A percentile compares a stretch with the other conserved stretches of the same genome.
These are phyloP conservation scores for Apodemus speciosus DNA, from an alignment of 2,113 vertebrate genomes.

Conservation along the genomic window DNA sequence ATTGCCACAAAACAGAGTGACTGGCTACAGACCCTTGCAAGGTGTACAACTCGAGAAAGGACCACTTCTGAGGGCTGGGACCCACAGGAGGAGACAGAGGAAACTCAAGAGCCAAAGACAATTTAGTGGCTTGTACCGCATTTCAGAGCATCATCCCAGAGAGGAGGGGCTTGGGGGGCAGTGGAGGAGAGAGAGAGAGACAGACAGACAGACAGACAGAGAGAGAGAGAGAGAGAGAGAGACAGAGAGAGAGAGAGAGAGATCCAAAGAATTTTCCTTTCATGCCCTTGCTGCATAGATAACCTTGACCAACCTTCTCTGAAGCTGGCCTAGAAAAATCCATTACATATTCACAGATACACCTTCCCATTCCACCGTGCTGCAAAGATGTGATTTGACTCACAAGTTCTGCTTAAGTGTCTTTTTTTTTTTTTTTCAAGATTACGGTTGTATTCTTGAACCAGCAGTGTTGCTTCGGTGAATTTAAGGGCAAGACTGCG, in stretches of 20 bases:
- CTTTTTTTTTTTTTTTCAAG: conserved; percentile 41
- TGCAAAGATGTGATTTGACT: conserved; percentile 65
- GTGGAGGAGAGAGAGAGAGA: neutral
- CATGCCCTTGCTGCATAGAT: conserved; percentile 40
- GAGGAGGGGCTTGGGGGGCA: too few species aligned
- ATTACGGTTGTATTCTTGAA: conserved; percentile 27
- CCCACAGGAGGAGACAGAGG: neutral
- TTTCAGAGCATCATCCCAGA: neutral
- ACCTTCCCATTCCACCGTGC: conserved; percentile 11
- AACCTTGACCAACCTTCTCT: conserved; percentile 67
- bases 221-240: neutral
- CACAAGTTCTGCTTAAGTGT: conserved; percentile 27
- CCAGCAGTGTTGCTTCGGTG: neutral
- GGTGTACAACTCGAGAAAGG: neutral
- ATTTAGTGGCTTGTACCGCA: neutral
- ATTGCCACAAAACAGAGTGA: neutral
- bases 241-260: neutral
- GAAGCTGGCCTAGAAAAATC: conserved; percentile 72
- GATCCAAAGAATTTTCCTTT: conserved; percentile 21
- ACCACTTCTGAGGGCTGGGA: neutral
- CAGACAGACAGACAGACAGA: too few species aligned
- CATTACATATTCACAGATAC: conserved; percentile 64
- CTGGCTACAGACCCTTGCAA: neutral
- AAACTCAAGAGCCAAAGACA: neutral
- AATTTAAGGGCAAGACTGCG: neutral